Conservation (phyloP, 2,113 vertebrate genomes). For the Chaetorhynchus papuensis region DNA sequence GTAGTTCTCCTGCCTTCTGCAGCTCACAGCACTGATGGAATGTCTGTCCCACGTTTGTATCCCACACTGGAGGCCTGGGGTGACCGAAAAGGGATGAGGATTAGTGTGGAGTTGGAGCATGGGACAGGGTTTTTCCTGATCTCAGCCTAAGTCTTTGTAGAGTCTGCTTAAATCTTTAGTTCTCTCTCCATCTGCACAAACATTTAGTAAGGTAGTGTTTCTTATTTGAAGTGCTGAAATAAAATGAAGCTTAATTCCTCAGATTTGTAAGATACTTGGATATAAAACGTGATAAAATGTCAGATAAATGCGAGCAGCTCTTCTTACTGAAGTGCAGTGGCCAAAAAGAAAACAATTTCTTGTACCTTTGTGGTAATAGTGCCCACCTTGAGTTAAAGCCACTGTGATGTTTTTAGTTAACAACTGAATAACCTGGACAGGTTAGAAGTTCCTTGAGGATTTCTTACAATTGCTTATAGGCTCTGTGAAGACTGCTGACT, state of each 20-base stretch:
- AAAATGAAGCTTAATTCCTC: not conserved
- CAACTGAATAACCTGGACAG: not conserved
- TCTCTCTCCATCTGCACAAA: not conserved
- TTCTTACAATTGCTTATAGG: not conserved
- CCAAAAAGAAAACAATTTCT: not conserved
- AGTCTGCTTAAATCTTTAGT: not conserved
- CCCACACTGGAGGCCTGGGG: not conserved
- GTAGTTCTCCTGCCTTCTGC: not conserved
- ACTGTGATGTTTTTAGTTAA: not conserved
- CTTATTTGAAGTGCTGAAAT: not conserved
- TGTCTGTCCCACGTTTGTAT: not conserved
- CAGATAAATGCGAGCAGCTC: not conserved
- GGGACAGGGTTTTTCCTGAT: not conserved
- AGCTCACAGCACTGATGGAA: not conserved
- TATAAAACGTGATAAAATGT: not conserved
- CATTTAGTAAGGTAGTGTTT: not conserved
- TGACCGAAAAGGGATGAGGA: not conserved
- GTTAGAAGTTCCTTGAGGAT: not conserved
- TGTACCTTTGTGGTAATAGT: no score
- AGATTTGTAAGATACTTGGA: not conserved
- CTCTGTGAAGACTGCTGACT: not conserved
- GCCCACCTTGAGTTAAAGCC: not conserved
- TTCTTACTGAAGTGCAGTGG: accelerated
- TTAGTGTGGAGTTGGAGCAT: not conserved
- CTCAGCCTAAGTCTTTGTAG: not conserved